A percentile compares a stretch with the other conserved stretches of the same genome.
Conservation (phyloP, 2,888 invertebrate species). For the Archaeoteleia sp. region DNA sequence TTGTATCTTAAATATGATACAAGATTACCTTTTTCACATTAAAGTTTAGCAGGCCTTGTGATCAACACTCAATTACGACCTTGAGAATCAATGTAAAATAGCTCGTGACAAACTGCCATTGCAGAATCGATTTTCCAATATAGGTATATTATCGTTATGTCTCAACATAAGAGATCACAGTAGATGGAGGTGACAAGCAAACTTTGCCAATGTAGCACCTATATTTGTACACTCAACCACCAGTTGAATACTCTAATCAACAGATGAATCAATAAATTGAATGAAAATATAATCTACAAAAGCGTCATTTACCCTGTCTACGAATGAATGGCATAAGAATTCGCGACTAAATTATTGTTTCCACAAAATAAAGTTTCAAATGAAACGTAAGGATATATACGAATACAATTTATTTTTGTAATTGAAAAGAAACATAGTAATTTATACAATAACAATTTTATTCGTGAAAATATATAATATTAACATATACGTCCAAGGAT, state of each 20-base stretch:
- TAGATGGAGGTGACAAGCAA: slow-evolving; percentile 5
- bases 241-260: slow-evolving; percentile 18
- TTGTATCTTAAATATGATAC: no score
- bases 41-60: background rate
- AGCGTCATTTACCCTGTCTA: no score
- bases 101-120: slow-evolving; percentile 4
- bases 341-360: no score
- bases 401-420: no score
- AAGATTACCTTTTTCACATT: no score
- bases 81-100: slow-evolving; percentile 1
- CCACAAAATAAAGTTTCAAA: no score
- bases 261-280: slow-evolving; percentile 15
- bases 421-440: no score
- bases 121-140: slow-evolving; percentile 4
- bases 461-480: no score
- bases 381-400: no score
- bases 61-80: background rate
- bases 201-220: background rate
- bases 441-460: no score
- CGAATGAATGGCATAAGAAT: no score
- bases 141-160: slow-evolving; percentile 8
- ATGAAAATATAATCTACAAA: background rate
- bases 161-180: slow-evolving; percentile 6
- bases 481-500: no score
- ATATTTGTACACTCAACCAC: slow-evolving; percentile 9